Evolutionary conservation across 1,140 invertebrate species (phyloP).

Genomic region (Thaumatotibia leucotreta): DNA sequence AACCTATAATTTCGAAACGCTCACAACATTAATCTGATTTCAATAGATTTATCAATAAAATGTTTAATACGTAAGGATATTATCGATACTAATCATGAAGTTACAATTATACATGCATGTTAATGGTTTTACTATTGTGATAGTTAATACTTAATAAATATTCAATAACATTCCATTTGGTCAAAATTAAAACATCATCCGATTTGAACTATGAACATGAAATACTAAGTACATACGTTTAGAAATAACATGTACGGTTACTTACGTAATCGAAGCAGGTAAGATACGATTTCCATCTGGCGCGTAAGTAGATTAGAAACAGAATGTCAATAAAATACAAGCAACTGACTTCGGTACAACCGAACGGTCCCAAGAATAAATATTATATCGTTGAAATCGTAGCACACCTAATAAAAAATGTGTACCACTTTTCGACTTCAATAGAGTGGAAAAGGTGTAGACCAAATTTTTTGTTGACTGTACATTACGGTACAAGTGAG

Average conservation of each 20-base stretch:
- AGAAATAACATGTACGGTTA: not conserved
- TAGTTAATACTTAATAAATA: not conserved
- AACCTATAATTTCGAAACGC: conserved; percentile 20
- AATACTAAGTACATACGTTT: conserved; percentile 1
- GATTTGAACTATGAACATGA: conserved; percentile 6
- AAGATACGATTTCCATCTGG: not conserved
- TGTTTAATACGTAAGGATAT: not conserved
- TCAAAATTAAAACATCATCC: conserved; percentile 2
- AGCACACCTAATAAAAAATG: no score
- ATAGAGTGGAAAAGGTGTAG: no score
- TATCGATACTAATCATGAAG: no score
- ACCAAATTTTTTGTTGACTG: no score
- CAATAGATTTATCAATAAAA: not conserved
- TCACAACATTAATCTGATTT: conserved; percentile 27
- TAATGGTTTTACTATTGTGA: not conserved
- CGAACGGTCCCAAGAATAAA: no score
- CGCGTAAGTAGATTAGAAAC: not conserved
- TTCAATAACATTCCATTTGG: conserved; percentile 10
- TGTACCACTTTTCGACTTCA: no score
- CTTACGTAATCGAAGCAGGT: not conserved
- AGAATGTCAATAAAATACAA: no score
- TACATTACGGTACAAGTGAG: no score
- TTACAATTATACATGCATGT: not conserved
- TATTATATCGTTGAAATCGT: no score
- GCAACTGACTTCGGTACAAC: no score